phyloP scores from a whole-genome alignment of 2,113 vertebrate species.

The Onychostoma macrolepis region DNA sequence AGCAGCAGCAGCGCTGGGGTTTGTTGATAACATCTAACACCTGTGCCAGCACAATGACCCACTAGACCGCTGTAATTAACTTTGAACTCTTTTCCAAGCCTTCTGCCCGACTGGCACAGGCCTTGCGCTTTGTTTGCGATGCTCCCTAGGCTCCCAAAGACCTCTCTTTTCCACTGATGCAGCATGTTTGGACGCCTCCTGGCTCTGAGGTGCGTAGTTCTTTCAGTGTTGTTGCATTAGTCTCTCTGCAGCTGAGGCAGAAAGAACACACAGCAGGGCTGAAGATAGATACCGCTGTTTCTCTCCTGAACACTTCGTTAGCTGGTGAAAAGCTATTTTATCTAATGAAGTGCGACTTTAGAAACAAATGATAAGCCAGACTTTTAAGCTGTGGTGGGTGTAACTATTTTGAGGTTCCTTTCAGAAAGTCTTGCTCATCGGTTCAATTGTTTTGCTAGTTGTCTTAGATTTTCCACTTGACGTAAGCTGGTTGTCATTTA shows the following conservation, averaged over 20 bases:
- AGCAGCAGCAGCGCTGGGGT: neutral
- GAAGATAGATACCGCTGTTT: neutral
- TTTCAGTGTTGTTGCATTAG: neutral
- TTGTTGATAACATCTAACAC: constrained; percentile 47
- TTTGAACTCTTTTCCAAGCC: neutral
- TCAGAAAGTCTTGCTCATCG: neutral
- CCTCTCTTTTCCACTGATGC: constrained; percentile 20
- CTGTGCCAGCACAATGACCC: constrained; percentile 40
- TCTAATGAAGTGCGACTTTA: neutral
- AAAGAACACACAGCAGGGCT: constrained; percentile 8
- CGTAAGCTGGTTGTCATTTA: neutral
- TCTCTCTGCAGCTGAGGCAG: neutral
- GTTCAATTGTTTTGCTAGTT: neutral
- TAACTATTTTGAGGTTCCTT: neutral
- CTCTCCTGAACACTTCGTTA: neutral
- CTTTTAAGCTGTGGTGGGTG: neutral
- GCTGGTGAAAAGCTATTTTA: neutral
- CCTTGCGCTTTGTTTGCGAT: constrained; percentile 4
- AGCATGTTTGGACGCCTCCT: neutral
- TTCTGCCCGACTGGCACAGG: neutral
- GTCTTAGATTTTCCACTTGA: neutral
- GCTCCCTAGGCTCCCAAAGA: neutral
- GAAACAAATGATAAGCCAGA: neutral
- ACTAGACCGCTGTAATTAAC: constrained; percentile 17
- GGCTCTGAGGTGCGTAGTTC: neutral